Evolutionary conservation across 2,797 vertebrate genomes (phyloP).

Genomic region (Pelodytes ibericus): DNA sequence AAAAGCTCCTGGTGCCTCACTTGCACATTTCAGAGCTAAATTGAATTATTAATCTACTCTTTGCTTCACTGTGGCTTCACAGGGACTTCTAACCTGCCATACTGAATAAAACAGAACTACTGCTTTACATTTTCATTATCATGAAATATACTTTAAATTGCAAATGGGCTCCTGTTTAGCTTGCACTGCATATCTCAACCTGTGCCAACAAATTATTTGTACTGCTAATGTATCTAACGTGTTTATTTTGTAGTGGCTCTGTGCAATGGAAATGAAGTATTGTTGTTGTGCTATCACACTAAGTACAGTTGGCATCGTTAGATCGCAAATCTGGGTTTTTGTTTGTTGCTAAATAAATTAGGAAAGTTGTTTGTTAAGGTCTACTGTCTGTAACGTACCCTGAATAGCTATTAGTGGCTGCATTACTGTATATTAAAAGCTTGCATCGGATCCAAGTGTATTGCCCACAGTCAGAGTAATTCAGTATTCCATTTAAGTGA

Average conservation of each 20-base stretch:
- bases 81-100: conserved; percentile 97
- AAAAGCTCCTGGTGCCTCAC: conserved; percentile 75
- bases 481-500: too few relatives aligned
- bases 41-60: conserved; percentile 98
- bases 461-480: too few relatives aligned
- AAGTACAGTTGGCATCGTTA: conserved; percentile 46
- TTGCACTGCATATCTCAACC: conserved; percentile 63
- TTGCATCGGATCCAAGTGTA: too few relatives aligned
- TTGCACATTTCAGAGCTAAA: conserved; percentile 86
- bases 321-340: conserved; percentile 31
- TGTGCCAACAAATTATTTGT: conserved; percentile 70
- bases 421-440: too few relatives aligned
- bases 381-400: conserved; percentile 14
- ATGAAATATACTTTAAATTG: conserved; percentile 96
- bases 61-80: conserved; percentile 89
- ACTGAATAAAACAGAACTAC: conserved; percentile 95
- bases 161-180: conserved; percentile 81
- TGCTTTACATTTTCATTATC: conserved; percentile 99
- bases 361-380: conserved; percentile 21
- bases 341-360: conserved; percentile 31
- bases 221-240: conserved; percentile 62
- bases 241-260: conserved; percentile 63
- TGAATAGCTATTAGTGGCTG: too few relatives aligned
- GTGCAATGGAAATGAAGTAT: conserved; percentile 39
- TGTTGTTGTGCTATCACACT: conserved; percentile 47